phyloP scores from a whole-genome alignment of 2,113 vertebrate genomes.

The Falco punctatus region DNA sequence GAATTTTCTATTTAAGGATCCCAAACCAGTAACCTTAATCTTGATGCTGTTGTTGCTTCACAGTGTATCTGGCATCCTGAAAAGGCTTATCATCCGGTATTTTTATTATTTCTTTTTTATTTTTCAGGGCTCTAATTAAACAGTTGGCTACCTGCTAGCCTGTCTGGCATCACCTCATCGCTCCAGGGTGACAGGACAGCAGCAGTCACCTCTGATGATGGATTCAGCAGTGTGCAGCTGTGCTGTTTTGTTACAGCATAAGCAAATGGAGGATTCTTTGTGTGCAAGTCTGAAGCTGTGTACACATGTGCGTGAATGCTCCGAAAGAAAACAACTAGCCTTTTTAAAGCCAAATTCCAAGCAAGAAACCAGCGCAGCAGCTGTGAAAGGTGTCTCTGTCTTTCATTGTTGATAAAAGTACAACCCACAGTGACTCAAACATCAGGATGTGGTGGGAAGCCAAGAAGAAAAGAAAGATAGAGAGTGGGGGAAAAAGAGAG shows the following conservation, averaged over 20 bases:
- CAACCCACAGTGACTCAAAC: conserved; percentile 18
- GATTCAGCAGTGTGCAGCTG: neutral
- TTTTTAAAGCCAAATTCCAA: conserved; percentile 38
- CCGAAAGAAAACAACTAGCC: conserved; percentile 33
- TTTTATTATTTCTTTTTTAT: neutral
- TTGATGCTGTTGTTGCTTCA: neutral
- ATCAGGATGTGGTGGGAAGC: neutral
- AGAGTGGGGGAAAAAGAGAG: neutral
- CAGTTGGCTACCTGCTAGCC: neutral
- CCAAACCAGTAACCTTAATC: neutral
- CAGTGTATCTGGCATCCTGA: neutral
- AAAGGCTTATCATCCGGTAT: neutral
- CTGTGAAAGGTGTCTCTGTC: conserved; percentile 27
- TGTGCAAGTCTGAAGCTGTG: neutral
- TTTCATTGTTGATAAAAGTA: neutral
- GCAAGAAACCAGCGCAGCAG: conserved; percentile 3
- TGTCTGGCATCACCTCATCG: neutral
- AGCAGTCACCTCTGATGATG: neutral
- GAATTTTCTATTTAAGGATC: neutral
- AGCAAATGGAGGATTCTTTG: neutral
- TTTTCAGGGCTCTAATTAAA: neutral
- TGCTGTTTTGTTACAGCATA: neutral
- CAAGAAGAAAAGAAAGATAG: neutral
- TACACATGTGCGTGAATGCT: neutral
- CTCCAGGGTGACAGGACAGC: neutral